These are phyloP conservation scores for Polyploca ridens DNA, from an alignment of 2,888 invertebrate species.

Conservation along the genomic window DNA sequence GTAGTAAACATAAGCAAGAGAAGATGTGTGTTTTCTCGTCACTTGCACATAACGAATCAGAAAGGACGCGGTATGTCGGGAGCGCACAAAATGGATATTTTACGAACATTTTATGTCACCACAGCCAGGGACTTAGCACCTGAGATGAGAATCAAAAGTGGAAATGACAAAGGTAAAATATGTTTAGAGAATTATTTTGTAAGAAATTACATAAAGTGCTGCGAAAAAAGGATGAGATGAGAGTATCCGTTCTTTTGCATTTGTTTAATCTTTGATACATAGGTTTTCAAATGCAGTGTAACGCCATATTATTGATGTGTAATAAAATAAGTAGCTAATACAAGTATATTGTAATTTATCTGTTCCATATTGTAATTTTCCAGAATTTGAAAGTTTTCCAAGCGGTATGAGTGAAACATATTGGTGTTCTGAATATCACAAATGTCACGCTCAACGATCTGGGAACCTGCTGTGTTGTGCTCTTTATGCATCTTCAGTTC, in stretches of 20 bases:
- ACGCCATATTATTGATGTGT: no score
- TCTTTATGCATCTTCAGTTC: conserved; percentile 89
- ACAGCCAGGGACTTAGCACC: conserved; percentile 82
- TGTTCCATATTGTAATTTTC: conserved; percentile 19
- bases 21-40: conserved; percentile 89
- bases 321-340: no score
- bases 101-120: conserved; percentile 90
- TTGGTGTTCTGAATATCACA: conserved; percentile 94
- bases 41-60: conserved; percentile 82
- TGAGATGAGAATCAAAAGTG: conserved; percentile 50
- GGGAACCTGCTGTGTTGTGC: conserved; percentile 89
- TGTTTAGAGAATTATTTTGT: no score
- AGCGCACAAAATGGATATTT: conserved; percentile 88
- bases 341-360: conserved; percentile 16
- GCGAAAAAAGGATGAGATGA: no score
- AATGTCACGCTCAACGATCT: conserved; percentile 90
- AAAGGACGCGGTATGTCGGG: conserved; percentile 86
- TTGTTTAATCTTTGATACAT: no score
- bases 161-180: conserved; percentile 43
- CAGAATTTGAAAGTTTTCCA: conserved; percentile 42
- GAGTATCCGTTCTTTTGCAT: no score
- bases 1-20: conserved; percentile 86
- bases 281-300: no score
- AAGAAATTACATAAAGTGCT: no score
- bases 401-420: conserved; percentile 86